phyloP scores from a whole-genome alignment of 2,888 invertebrate genomes.

The Pyrochroa serraticornis region DNA sequence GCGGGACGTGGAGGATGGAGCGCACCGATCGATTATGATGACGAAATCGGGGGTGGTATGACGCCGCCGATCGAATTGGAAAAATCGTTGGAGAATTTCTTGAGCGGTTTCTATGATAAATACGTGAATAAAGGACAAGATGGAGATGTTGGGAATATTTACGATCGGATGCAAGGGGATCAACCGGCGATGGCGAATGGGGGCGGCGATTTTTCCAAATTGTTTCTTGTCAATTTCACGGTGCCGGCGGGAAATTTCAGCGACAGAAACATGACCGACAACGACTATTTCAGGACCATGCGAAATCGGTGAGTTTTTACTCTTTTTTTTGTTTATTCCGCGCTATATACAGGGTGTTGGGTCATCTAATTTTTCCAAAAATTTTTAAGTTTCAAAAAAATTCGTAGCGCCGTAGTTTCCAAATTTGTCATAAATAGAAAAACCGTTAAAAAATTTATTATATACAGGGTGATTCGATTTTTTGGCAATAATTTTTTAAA shows the following conservation, averaged over 20 bases:
- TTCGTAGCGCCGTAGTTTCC: no score
- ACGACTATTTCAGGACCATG: slow-evolving; percentile 23
- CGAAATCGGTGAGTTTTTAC: slow-evolving; percentile 32
- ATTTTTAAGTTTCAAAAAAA: no score
- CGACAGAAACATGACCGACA: slow-evolving; percentile 18
- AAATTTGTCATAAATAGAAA: no score
- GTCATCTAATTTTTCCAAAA: no score
- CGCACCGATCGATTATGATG: no score
- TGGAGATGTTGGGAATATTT: slow-evolving; percentile 18
- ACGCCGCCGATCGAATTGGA: slow-evolving; percentile 20
- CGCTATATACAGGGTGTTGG: no score
- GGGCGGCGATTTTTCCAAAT: slow-evolving; percentile 1
- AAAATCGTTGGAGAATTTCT: slow-evolving; percentile 27
- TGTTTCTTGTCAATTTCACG: background rate
- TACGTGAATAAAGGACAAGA: slow-evolving; percentile 7
- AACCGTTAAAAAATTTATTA: no score
- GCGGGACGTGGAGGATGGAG: no score
- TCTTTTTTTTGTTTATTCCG: no score
- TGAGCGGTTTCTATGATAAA: slow-evolving; percentile 32
- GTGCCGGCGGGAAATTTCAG: background rate
- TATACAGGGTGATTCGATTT: no score
- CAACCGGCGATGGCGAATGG: slow-evolving; percentile 28
- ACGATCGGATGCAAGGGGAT: slow-evolving; percentile 39
- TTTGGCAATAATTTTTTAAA: no score
- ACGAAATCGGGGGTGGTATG: background rate